Percentiles rank a stretch among this genome's conserved stretches.
phyloP scores from a whole-genome alignment of 2,797 vertebrate species.

The Furcifer pardalis region DNA sequence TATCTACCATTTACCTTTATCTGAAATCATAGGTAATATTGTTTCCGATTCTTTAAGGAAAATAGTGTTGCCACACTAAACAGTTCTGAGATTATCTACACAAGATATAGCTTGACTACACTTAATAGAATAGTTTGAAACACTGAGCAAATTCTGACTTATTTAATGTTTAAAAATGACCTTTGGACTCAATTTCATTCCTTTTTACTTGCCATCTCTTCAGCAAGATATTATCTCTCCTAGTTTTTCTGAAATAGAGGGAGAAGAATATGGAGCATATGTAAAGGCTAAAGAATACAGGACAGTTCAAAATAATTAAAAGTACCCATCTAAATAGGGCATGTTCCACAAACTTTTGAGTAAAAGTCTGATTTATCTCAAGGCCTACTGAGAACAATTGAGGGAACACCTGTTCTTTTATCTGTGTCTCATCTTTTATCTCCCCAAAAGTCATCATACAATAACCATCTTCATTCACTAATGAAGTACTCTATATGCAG shows the following conservation, averaged over 20 bases:
- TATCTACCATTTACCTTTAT: neutral
- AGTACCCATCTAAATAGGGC: neutral
- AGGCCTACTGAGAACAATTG: neutral
- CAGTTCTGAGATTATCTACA: neutral
- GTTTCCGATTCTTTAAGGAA: neutral
- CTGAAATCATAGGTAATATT: neutral
- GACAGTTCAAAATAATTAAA: neutral
- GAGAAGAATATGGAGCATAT: neutral
- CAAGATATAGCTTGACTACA: neutral
- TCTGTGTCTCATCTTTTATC: neutral
- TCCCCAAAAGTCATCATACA: neutral
- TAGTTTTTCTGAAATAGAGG: neutral
- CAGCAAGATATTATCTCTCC: neutral
- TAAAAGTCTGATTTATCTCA: neutral
- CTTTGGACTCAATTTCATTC: neutral
- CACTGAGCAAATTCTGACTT: neutral
- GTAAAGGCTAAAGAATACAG: neutral
- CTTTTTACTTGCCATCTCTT: neutral
- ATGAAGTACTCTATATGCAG: constrained; percentile 18
- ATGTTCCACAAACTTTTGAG: neutral
- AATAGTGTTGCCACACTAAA: neutral
- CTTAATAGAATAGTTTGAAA: neutral
- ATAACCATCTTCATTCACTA: neutral
- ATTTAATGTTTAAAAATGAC: neutral
- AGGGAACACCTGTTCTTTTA: neutral